Conservation (phyloP, 2,797 vertebrate genomes). For the Lutra lutra region DNA sequence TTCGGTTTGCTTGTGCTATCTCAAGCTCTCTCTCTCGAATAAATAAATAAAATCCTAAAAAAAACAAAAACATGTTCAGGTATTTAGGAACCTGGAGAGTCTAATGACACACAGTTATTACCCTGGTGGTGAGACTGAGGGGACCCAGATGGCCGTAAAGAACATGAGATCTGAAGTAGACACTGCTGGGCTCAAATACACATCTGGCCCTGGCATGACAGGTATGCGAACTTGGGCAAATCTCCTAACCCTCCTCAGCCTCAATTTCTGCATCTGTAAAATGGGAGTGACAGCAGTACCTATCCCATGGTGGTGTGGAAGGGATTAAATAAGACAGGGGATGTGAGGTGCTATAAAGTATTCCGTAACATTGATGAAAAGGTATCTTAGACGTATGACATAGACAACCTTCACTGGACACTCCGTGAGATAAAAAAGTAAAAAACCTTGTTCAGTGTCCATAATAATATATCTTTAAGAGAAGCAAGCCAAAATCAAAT, state of each 20-base stretch:
- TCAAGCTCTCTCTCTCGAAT: too few species aligned
- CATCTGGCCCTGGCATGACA: neutral
- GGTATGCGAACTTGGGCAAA: neutral
- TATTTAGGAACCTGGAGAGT: neutral
- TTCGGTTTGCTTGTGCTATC: too few species aligned
- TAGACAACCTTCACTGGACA: neutral
- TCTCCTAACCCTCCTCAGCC: neutral
- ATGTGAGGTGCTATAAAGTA: neutral
- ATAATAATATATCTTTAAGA: neutral
- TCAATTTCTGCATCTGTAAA: neutral
- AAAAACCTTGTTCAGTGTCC: neutral
- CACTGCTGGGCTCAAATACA: neutral
- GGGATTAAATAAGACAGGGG: neutral
- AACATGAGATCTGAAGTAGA: neutral
- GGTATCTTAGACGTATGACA: neutral
- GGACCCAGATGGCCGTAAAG: neutral
- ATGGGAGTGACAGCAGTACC: neutral
- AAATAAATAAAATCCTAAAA: neutral
- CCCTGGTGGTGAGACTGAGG: neutral
- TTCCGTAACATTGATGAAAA: neutral
- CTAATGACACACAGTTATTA: neutral
- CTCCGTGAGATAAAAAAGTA: neutral
- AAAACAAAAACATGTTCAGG: neutral
- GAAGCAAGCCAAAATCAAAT: slow-evolving; percentile 59
- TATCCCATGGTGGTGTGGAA: neutral